Base-by-base conservation (phyloP, 2,888 invertebrate species). In the Phaedon cochleariae region DNA sequence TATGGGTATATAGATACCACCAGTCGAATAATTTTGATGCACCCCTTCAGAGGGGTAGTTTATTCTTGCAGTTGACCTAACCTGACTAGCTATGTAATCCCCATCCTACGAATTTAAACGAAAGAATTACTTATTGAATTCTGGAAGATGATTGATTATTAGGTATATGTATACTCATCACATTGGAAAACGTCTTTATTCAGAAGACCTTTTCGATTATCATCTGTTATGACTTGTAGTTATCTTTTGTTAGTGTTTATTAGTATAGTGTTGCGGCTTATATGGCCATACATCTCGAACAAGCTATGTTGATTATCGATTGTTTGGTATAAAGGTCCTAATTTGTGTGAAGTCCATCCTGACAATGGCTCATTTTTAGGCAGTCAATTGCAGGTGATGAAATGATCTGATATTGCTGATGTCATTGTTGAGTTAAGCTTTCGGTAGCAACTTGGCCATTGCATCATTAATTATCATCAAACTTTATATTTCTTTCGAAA, bases 141-240 rank as follows among this genome's bases (percentile, higher is more conserved):
- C n/a, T n/a, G n/a, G n/a, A n/a, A n/a, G 41, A 41, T 15, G 41
- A 41, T 41, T 41, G 41, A 41, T 41, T 41, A 6, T n/a, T 26
- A n/a, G n/a, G n/a, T n/a, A n/a, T n/a, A n/a, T n/a, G n/a, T n/a
- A n/a, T n/a, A n/a, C n/a, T n/a, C n/a, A n/a, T n/a, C n/a, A 34
- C 5, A 34, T 34, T 34, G 34, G 34, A 34, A 34, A n/a, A 41
- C 15, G 31, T 18, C 34, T 54, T 34, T 31, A 54, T 34, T 26
- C 31, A 9, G 12, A 21, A 17, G 18, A 21, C 45, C 21, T 22
- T 17, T 26, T 58, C 21, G 41, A 18, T 31, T 45, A 52, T 61
- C 53, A 53, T 20, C 9, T 61, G 29, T 48, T 55, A 55, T 62
- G 62, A 62, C 62, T 48, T 9, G 54, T 46, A 34, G 34, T 48